Evolutionary conservation across 2,888 invertebrate species (phyloP).

Genomic region (Biston betularia): DNA sequence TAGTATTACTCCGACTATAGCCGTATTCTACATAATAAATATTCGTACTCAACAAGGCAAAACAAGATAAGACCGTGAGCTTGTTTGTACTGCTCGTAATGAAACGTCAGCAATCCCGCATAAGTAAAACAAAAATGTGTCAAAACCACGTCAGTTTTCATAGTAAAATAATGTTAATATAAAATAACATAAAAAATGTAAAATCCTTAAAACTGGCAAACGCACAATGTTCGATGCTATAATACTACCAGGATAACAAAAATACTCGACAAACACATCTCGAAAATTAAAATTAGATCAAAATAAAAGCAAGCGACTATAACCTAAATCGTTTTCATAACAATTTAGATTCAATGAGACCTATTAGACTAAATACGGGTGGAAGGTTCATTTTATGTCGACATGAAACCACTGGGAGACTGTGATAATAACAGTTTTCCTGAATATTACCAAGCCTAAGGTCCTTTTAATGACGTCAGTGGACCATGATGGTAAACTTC

Average conservation of each 20-base stretch:
- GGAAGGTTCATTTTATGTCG: slow-evolving; percentile 45
- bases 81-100: too few species aligned
- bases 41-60: too few species aligned
- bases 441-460: slow-evolving; percentile 43
- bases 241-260: background rate
- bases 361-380: slow-evolving; percentile 48
- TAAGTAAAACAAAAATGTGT: too few species aligned
- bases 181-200: too few species aligned
- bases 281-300: background rate
- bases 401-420: slow-evolving; percentile 46
- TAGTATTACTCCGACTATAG: too few species aligned
- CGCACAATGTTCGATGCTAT: too few species aligned
- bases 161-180: too few species aligned
- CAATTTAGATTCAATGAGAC: slow-evolving; percentile 59
- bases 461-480: slow-evolving; percentile 42
- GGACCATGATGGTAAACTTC: slow-evolving; percentile 42
- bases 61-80: too few species aligned
- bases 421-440: slow-evolving; percentile 49
- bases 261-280: background rate
- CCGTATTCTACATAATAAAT: too few species aligned
- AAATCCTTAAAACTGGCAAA: too few species aligned
- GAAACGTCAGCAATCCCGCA: too few species aligned
- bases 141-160: too few species aligned
- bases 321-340: slow-evolving; percentile 56
- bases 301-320: slow-evolving; percentile 22